Evolutionary conservation across 2,888 invertebrate species (phyloP).

Genomic region (Ellobium chinense): DNA sequence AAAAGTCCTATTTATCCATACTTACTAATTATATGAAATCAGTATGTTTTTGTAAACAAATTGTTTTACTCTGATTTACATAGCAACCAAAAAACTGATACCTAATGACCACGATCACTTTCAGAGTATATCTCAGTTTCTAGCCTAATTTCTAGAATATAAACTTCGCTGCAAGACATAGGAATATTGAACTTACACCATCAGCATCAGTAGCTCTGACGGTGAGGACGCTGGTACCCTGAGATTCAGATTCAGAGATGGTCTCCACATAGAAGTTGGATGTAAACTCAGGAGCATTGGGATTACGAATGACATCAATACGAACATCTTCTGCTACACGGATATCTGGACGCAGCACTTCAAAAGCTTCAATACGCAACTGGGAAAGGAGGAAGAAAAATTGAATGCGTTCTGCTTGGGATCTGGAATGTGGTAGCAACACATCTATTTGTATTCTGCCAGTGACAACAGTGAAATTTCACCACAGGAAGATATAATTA

Average conservation of each 20-base stretch:
- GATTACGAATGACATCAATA: constrained; percentile 64
- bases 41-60: too few species aligned
- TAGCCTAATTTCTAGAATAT: too few species aligned
- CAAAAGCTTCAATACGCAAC: constrained; percentile 63
- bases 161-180: too few species aligned
- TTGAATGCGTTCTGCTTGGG: neutral
- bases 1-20: too few species aligned
- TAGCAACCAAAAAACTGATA: too few species aligned
- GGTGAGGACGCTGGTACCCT: constrained; percentile 84
- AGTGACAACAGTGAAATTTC: too few species aligned
- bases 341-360: constrained; percentile 56
- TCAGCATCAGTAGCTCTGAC: constrained; percentile 79
- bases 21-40: too few species aligned
- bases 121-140: too few species aligned
- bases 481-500: too few species aligned
- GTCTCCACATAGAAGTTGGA: constrained; percentile 53
- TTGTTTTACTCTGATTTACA: too few species aligned
- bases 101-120: too few species aligned
- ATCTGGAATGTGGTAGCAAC: neutral
- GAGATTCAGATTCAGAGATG: constrained; percentile 60
- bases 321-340: constrained; percentile 55
- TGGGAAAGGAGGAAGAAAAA: constrained; percentile 20
- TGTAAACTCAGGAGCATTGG: constrained; percentile 58
- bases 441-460: too few species aligned
- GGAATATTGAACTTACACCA: constrained; percentile 57